Evolutionary conservation across 1,140 invertebrate genomes (phyloP).

Genomic region (Caenorhabditis briggsae): DNA sequence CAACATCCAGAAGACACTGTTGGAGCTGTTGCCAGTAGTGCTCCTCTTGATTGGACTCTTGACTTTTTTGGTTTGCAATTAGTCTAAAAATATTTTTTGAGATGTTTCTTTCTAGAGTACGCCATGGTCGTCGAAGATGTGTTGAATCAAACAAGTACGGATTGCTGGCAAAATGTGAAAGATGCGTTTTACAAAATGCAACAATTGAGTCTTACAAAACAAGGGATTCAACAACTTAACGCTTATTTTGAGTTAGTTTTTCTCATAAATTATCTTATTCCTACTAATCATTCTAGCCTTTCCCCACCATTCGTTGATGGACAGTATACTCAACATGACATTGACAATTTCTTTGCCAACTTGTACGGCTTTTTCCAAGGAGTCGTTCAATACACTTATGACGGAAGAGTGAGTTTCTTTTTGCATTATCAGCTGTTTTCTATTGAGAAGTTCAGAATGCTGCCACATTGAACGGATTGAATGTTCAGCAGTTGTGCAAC

Average conservation of each 20-base stretch:
- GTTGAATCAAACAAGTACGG: slow-evolving; percentile 47
- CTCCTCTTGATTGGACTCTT: slow-evolving; percentile 74
- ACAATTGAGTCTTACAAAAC: slow-evolving; percentile 10
- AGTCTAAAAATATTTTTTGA: background rate
- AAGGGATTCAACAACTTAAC: slow-evolving; percentile 54
- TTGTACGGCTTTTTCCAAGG: slow-evolving; percentile 64
- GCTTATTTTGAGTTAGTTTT: slow-evolving; percentile 54
- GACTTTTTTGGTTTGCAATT: slow-evolving; percentile 82
- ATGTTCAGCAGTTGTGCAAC: slow-evolving; percentile 40
- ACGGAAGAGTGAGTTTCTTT: slow-evolving; percentile 59
- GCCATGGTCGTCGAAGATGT: slow-evolving; percentile 61
- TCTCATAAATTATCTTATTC: background rate
- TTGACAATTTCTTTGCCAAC: slow-evolving; percentile 66
- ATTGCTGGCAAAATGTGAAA: slow-evolving; percentile 35
- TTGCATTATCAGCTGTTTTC: background rate
- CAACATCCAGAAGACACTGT: slow-evolving; percentile 91
- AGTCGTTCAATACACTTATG: slow-evolving; percentile 66
- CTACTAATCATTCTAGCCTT: slow-evolving; percentile 43
- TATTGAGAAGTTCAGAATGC: slow-evolving; percentile 25
- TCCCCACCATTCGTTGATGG: slow-evolving; percentile 54
- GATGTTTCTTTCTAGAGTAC: slow-evolving; percentile 53
- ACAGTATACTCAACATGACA: slow-evolving; percentile 46
- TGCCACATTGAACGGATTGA: slow-evolving; percentile 46
- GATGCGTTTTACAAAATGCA: slow-evolving; percentile 64
- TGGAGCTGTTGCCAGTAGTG: slow-evolving; percentile 81